Evolutionary conservation across 1,140 invertebrate genomes (phyloP).

Genomic region (Calosoma granatense): DNA sequence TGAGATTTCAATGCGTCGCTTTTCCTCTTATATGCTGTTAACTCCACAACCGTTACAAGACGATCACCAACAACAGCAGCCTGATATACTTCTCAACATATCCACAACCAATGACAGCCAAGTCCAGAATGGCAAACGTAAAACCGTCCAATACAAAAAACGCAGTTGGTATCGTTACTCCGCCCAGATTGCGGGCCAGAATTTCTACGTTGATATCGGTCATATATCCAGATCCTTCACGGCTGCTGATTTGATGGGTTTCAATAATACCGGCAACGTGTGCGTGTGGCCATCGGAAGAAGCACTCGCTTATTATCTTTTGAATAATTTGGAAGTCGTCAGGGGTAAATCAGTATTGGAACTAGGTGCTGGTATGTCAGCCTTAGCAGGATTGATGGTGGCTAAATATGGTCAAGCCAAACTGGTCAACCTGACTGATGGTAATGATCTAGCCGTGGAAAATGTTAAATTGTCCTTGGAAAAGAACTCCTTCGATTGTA

Average conservation of each 20-base stretch:
- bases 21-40: conserved; percentile 45
- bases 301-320: conserved; percentile 63
- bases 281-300: conserved; percentile 87
- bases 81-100: not conserved
- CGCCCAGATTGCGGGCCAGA: conserved; percentile 32
- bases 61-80: conserved; percentile 13
- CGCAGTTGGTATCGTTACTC: conserved; percentile 45
- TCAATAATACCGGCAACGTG: conserved; percentile 87
- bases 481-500: conserved; percentile 44
- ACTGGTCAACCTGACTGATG: conserved; percentile 61
- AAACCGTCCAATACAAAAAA: conserved; percentile 21
- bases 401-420: conserved; percentile 54
- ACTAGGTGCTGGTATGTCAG: conserved; percentile 79
- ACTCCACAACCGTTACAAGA: conserved; percentile 27
- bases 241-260: conserved; percentile 64
- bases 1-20: conserved; percentile 43
- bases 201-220: conserved; percentile 43
- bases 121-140: not conserved
- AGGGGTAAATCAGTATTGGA: conserved; percentile 59
- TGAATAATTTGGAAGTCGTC: conserved; percentile 56
- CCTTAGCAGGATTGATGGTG: conserved; percentile 64
- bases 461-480: conserved; percentile 58
- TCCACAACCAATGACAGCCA: not conserved
- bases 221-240: conserved; percentile 51
- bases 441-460: conserved; percentile 64